Base-by-base conservation (phyloP, 2,888 invertebrate genomes). In the Cyclophora albipunctata region DNA sequence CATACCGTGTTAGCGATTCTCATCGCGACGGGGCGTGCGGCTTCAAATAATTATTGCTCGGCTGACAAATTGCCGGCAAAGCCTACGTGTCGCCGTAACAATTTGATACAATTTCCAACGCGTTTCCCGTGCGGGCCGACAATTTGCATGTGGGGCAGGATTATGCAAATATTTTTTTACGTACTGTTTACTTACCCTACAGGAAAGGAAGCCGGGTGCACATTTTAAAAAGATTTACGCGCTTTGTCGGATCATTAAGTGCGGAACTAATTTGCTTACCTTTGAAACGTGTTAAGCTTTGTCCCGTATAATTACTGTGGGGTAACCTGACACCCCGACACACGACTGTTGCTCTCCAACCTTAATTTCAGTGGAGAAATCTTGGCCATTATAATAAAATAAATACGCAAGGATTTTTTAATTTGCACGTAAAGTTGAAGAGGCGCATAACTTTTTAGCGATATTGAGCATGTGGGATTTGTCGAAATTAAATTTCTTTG, bases 261-360 rank as follows among this genome's bases (percentile, higher is more conserved):
- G 77, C 77, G 84, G 84, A 86, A 86, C 86, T 88, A 88, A 88
- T 88, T 88, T 87, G 87, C 85, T 85, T 86, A 87, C 87, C 86
- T 88, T 86, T 86, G 84, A 84, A 87, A 88, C 84, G 87, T 86
- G 87, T 81, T 81, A 81, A 78, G 78, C 84, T 81, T 78, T 81
- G 81, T 82, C 78, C 78, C 79, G 76, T 70, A 77, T 84, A 84
- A 87, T 88, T 84, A 81, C 78, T 71, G 75, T 76, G 78, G 43
- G 43, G 76, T 74, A 64, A 78, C 79, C 80, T 82, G 84, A 87
- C 85, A 84, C 84, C 84, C 79, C 80, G 81, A 85, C 85, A 37
- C 37, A 37, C 37, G 37, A 37, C 37, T 37, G 37, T 37, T 37
- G 37, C 37, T 37, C 37, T 37, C 37, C 5, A 37, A 37, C 37